Base-by-base conservation (phyloP, 2,888 invertebrate species). In the Leptopilina syphax region DNA sequence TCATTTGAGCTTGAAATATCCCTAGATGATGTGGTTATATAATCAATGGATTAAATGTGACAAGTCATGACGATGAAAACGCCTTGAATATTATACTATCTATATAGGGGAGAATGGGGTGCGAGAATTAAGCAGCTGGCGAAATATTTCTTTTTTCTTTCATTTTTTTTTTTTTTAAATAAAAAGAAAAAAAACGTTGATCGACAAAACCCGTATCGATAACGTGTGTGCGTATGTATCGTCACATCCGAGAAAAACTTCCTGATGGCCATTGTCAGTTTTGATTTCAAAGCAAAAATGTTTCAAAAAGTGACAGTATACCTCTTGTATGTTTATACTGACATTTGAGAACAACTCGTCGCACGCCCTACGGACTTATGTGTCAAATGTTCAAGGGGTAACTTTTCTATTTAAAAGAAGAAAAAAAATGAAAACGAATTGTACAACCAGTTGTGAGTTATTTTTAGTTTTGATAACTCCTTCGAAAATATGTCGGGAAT, bases 21-120 rank as follows among this genome's bases (percentile, higher is more conserved):
- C 27, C 68, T 78, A 82, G 80, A 79, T 83, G 79, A 63, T 82
- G 84, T 84, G 84, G 84, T 84, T 81, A 78, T 81, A 78, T 63
- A 81, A 82, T 82, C 83, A 83, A 85, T 84, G 84, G 84, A 86
- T 86, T 84, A 85, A 84, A 85, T 84, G 84, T 85, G 86, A 86
- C 84, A 86, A 82, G 76, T 79, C 81, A 79, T 82, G 84, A 83
- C 83, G 70, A 83, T 81, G 78, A 78, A 34, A 68, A 79, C 80
- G 77, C 54, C 80, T 77, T 79, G 80, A 82, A 83, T 82, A 76
- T 70, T 70, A 79, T 47, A 47, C 47, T 47, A 9, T 47, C 80
- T 82, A 78, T 65, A 34, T 27, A 80, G 83, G 82, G 80, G 83
- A 79, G 73, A 50, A 73, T 79, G 80, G 83, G 82, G 82, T 85